Conservation (phyloP, 2,797 vertebrate species). For the Sus cebifrons region DNA sequence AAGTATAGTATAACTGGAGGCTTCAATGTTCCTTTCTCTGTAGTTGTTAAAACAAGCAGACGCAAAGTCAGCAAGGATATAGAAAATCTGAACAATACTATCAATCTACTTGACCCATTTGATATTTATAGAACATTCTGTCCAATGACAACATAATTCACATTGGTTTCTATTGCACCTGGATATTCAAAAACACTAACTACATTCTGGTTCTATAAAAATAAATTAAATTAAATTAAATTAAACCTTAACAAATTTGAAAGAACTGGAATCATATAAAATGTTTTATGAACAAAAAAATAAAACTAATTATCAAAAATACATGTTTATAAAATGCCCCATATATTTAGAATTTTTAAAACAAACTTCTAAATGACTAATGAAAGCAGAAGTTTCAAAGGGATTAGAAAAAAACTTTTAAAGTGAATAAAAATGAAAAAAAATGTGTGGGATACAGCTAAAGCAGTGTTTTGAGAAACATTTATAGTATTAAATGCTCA, state of each 20-base stretch:
- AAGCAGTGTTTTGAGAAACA: background rate
- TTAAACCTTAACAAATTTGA: background rate
- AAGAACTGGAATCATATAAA: background rate
- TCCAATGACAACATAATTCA: background rate
- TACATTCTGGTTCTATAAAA: background rate
- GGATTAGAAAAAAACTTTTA: background rate
- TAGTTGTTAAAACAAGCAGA: background rate
- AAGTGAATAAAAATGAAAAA: conserved; percentile 28
- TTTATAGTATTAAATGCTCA: background rate
- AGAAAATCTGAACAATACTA: background rate
- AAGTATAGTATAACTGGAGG: background rate
- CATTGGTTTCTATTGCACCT: background rate
- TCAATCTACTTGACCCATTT: background rate
- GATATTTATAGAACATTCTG: background rate
- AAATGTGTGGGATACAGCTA: background rate
- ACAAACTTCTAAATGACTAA: background rate
- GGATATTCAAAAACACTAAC: background rate
- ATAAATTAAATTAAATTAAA: background rate
- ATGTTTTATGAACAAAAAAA: background rate
- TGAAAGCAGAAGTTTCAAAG: background rate
- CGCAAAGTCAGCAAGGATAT: background rate
- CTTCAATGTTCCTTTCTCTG: background rate
- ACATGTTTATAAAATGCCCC: background rate
- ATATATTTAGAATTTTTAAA: background rate
- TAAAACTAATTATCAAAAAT: background rate